phyloP scores from a whole-genome alignment of 1,140 invertebrate species.

The Hesperophylax magnus region DNA sequence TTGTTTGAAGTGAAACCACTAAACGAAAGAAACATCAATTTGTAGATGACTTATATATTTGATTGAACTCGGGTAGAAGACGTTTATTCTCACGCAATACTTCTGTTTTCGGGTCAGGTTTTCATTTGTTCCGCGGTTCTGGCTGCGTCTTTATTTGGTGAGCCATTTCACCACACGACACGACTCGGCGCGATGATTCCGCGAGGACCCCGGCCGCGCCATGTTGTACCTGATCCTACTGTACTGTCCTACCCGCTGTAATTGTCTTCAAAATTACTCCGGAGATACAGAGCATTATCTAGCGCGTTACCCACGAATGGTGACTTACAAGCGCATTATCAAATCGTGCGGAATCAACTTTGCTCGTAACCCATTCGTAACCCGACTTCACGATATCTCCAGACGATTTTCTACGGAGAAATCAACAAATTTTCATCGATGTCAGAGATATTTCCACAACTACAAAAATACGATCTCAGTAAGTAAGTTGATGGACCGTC shows the following conservation, averaged over 20 bases:
- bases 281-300: slow-evolving; percentile 25
- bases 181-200: slow-evolving; percentile 12
- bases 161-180: slow-evolving; percentile 10
- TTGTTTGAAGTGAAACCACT: no score
- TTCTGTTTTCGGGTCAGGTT: not conserved
- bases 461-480: no score
- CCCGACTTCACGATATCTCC: slow-evolving; percentile 4
- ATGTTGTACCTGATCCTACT: not conserved
- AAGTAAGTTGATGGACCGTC: no score
- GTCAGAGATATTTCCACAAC: no score
- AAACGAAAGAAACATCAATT: no score
- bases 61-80: no score
- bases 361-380: not conserved
- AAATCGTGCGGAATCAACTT: slow-evolving; percentile 18
- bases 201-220: not conserved
- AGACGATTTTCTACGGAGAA: no score
- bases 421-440: no score
- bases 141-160: slow-evolving; percentile 11
- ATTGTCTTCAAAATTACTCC: slow-evolving; percentile 29
- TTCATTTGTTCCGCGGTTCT: not conserved
- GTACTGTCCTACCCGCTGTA: slow-evolving; percentile 3
- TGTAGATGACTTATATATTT: no score
- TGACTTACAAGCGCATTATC: slow-evolving; percentile 24
- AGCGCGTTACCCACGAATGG: slow-evolving; percentile 31
- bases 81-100: no score